Conservation (phyloP, 2,797 vertebrate genomes). For the Diplodus sargus region DNA sequence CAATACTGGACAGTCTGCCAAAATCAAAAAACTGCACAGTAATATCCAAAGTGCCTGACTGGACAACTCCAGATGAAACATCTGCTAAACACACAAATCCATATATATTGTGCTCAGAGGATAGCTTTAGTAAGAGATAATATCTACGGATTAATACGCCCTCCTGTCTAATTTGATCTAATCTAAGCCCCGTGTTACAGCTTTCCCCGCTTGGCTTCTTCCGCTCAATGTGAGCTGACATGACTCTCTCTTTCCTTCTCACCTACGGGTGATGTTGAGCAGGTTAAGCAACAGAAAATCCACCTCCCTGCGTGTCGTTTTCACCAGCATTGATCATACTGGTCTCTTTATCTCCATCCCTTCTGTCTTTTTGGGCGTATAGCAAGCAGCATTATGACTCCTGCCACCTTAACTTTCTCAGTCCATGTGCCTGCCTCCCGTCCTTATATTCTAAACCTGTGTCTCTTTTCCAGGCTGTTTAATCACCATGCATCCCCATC, state of each 20-base stretch:
- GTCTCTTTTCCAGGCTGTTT: conserved; percentile 6
- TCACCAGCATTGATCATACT: background rate
- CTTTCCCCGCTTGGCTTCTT: background rate
- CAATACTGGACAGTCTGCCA: conserved; percentile 4
- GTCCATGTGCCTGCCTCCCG: conserved; percentile 1
- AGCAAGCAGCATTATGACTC: background rate
- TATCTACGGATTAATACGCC: conserved; percentile 23
- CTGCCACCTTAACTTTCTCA: conserved; percentile 1
- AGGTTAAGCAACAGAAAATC: conserved; percentile 15
- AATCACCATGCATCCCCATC: conserved; percentile 8
- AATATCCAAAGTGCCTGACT: conserved; percentile 23
- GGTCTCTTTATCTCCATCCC: background rate
- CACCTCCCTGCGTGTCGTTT: background rate
- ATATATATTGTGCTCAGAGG: background rate
- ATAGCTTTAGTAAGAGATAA: too few species aligned
- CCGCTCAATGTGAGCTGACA: conserved; percentile 9
- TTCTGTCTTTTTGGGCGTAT: background rate
- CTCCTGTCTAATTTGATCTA: conserved; percentile 23
- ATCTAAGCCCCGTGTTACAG: background rate
- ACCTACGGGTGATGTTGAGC: conserved; percentile 16
- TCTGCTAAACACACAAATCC: conserved; percentile 4
- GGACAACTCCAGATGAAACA: background rate
- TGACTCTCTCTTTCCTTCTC: background rate
- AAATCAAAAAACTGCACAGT: background rate
- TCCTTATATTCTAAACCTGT: conserved; percentile 21